phyloP scores from a whole-genome alignment of 2,797 vertebrate genomes.

The Scolopax rusticola region DNA sequence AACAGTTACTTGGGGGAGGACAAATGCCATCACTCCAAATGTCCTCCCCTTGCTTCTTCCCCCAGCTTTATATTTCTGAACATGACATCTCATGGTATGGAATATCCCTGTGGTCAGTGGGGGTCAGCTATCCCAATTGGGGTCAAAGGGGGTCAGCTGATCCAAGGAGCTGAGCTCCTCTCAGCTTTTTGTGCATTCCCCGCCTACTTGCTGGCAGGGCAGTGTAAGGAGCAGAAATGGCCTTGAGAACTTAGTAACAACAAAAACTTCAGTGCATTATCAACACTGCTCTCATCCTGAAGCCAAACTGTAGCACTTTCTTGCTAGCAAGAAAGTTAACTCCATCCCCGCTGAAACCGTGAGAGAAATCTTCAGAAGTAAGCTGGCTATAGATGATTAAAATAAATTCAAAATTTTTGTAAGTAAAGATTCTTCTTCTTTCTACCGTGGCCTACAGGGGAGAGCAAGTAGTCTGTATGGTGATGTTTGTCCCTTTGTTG shows the following conservation, averaged over 20 bases:
- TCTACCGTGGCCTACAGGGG: fast-evolving
- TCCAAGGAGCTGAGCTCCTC: no score
- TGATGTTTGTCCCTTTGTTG: background rate
- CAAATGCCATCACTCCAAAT: background rate
- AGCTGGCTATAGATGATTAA: background rate
- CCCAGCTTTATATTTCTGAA: background rate
- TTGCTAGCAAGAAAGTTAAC: background rate
- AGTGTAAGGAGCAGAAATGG: background rate
- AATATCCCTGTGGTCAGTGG: background rate
- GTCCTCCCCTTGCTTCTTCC: background rate
- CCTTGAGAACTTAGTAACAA: background rate
- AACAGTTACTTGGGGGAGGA: background rate
- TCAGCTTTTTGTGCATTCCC: background rate
- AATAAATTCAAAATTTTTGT: background rate
- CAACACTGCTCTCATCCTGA: background rate
- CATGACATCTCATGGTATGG: background rate
- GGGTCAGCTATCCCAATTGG: background rate
- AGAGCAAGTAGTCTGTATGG: background rate
- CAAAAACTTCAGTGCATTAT: background rate
- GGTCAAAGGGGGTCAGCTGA: no score
- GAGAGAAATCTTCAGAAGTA: background rate
- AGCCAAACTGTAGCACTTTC: background rate
- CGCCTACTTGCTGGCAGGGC: background rate
- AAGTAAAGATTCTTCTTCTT: background rate
- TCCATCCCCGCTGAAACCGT: background rate